phyloP scores from a whole-genome alignment of 1,140 invertebrate species.

The Philotrypesis tridentata region DNA sequence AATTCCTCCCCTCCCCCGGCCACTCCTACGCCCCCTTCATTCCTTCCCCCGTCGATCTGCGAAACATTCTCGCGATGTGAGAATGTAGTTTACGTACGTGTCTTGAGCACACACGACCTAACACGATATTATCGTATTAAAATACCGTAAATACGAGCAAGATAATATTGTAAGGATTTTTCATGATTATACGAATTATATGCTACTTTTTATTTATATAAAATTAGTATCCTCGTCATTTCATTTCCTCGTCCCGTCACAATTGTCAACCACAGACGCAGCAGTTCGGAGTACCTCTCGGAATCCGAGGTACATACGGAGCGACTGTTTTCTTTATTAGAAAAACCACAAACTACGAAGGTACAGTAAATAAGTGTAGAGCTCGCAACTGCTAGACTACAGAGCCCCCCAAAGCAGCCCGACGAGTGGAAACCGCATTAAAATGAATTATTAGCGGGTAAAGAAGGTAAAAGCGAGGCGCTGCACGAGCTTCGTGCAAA shows the following conservation, averaged over 20 bases:
- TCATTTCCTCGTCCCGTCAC: background rate
- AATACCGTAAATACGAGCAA: constrained; percentile 15
- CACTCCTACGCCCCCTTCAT: background rate
- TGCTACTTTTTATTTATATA: constrained; percentile 48
- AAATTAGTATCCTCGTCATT: background rate
- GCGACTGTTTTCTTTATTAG: background rate
- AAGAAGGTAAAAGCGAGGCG: background rate
- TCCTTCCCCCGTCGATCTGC: background rate
- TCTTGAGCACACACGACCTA: constrained; percentile 45
- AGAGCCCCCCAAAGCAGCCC: background rate
- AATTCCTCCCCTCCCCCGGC: too few species aligned
- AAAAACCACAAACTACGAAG: background rate
- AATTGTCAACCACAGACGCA: too few species aligned
- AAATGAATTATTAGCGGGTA: constrained; percentile 34
- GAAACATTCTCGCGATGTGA: constrained; percentile 35
- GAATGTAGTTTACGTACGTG: constrained; percentile 47
- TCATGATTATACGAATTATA: constrained; percentile 48
- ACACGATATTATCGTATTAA: constrained; percentile 42
- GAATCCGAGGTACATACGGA: too few species aligned
- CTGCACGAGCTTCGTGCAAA: constrained; percentile 5
- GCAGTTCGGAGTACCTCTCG: too few species aligned
- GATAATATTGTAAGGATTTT: constrained; percentile 44
- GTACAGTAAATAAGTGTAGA: background rate
- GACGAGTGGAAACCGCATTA: background rate
- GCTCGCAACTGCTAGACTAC: background rate